Percentiles rank a stretch among this genome's conserved stretches.
These are phyloP conservation scores for Parazoanthus swiftii DNA, from an alignment of 92 coral and sea anemone species.

Conservation along the genomic window DNA sequence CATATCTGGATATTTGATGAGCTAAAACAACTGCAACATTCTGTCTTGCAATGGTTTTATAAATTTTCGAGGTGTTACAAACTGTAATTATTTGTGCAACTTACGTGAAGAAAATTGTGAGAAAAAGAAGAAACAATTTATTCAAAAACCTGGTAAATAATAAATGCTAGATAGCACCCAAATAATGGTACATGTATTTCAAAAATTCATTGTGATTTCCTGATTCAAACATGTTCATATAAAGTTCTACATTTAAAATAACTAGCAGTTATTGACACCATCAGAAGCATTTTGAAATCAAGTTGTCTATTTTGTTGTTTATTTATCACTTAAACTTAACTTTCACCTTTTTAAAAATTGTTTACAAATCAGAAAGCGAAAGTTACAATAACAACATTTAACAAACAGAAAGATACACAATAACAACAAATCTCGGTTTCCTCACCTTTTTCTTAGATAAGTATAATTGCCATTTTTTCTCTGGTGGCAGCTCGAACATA, in stretches of 20 bases:
- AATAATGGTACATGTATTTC: too few relatives aligned
- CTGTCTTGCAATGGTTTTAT: too few relatives aligned
- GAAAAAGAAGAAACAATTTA: too few relatives aligned
- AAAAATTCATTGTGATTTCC: background rate
- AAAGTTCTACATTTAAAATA: background rate
- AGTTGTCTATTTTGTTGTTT: background rate
- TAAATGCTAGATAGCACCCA: too few relatives aligned
- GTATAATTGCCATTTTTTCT: conserved; percentile 99
- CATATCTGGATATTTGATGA: too few relatives aligned
- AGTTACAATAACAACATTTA: background rate
- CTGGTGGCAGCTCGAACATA: conserved; percentile 98
- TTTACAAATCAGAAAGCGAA: background rate
- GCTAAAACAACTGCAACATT: too few relatives aligned
- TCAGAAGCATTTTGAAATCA: background rate
- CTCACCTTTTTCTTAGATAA: conserved; percentile 95
- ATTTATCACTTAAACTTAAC: background rate
- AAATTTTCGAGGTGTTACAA: too few relatives aligned
- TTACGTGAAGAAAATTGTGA: too few relatives aligned
- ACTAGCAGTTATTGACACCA: background rate
- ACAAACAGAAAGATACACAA: conserved; percentile 3
- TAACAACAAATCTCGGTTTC: background rate
- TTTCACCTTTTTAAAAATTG: background rate
- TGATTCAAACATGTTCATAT: too few relatives aligned
- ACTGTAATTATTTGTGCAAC: too few relatives aligned
- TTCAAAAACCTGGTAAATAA: too few relatives aligned